Conservation (phyloP, 2,797 vertebrate genomes). For the Miichthys miiuy region DNA sequence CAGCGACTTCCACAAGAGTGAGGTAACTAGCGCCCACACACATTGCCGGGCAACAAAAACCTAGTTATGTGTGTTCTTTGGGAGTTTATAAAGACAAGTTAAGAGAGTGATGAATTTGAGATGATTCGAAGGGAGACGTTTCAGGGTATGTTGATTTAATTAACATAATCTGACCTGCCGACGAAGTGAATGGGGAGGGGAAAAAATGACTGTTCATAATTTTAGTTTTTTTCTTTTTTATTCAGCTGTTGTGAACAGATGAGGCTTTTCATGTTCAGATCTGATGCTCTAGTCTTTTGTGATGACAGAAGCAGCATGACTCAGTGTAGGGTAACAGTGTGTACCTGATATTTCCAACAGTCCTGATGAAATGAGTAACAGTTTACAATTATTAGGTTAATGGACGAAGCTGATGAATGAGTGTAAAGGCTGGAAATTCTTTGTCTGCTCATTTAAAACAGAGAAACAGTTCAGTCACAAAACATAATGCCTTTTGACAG, state of each 20-base stretch:
- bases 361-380: slow-evolving; percentile 15
- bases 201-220: background rate
- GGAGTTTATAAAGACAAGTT: slow-evolving; percentile 23
- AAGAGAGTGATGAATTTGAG: slow-evolving; percentile 3
- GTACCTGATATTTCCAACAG: slow-evolving; percentile 38
- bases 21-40: slow-evolving; percentile 80
- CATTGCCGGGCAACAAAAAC: slow-evolving; percentile 55
- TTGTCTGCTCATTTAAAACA: background rate
- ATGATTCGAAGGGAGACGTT: background rate
- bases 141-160: slow-evolving; percentile 13
- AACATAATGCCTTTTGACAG: background rate
- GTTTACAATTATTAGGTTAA: background rate
- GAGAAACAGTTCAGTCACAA: background rate
- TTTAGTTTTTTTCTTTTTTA: background rate
- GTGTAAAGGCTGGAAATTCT: background rate
- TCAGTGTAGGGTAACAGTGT: slow-evolving; percentile 39
- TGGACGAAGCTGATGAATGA: background rate
- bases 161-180: slow-evolving; percentile 16
- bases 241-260: background rate
- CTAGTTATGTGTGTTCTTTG: slow-evolving; percentile 16
- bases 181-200: background rate
- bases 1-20: slow-evolving; percentile 82
- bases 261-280: slow-evolving; percentile 6
- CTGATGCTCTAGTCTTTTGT: slow-evolving; percentile 21
- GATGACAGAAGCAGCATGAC: slow-evolving; percentile 43